Percentiles rank a stretch among this genome's conserved stretches.
These are phyloP conservation scores for Loripinus fragilis DNA, from an alignment of 2,888 invertebrate species.

Conservation along the genomic window DNA sequence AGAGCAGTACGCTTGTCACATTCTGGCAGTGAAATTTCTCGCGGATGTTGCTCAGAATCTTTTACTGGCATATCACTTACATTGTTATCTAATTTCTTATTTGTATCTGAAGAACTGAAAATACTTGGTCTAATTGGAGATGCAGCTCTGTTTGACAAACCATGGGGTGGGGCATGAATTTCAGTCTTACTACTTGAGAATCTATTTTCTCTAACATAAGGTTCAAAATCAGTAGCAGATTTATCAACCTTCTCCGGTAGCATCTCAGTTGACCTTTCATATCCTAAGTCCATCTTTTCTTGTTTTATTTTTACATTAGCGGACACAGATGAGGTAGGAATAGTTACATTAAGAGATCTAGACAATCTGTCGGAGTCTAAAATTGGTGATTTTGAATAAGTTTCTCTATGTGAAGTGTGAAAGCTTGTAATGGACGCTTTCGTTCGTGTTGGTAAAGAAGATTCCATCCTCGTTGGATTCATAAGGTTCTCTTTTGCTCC, in stretches of 20 bases:
- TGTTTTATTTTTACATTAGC: conserved; percentile 27
- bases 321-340: not conserved
- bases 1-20: conserved; percentile 34
- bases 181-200: not conserved
- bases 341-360: not conserved
- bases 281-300: conserved; percentile 45
- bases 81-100: not conserved
- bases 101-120: not conserved
- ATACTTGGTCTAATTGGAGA: not conserved
- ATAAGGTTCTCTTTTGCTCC: conserved; percentile 8
- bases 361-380: no score
- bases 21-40: not conserved
- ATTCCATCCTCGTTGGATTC: not conserved
- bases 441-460: no score
- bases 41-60: no score
- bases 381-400: no score
- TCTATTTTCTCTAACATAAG: not conserved
- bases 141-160: not conserved
- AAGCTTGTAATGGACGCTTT: no score
- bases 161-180: not conserved
- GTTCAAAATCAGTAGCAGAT: conserved; percentile 8
- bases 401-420: no score
- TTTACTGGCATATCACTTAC: conserved; percentile 6
- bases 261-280: conserved; percentile 28
- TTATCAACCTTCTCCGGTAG: not conserved